These are phyloP conservation scores for Chiloscyllium plagiosum DNA, from an alignment of 2,113 vertebrate genomes.

Conservation along the genomic window DNA sequence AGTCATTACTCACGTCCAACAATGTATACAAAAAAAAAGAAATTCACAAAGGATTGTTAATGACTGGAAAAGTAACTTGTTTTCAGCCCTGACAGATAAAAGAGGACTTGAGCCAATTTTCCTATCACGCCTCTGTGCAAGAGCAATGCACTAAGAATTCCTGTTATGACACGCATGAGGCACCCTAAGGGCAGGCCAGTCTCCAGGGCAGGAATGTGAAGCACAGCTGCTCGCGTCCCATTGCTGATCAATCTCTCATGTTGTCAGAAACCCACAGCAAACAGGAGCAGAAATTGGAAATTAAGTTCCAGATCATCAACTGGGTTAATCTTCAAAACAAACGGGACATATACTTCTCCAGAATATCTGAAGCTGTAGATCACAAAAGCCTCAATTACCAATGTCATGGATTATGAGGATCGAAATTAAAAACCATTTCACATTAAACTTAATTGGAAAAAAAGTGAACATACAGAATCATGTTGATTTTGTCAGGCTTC, in stretches of 20 bases:
- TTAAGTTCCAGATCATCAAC: constrained; percentile 5
- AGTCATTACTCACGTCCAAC: neutral
- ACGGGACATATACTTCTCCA: neutral
- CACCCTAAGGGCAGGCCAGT: neutral
- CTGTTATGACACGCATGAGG: neutral
- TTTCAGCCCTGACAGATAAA: neutral
- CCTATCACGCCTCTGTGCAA: neutral
- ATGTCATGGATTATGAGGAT: neutral
- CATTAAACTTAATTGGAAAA: neutral
- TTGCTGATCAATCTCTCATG: neutral
- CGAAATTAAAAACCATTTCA: neutral
- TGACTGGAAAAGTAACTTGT: neutral
- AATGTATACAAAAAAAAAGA: neutral
- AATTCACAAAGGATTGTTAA: neutral
- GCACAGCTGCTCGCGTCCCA: neutral
- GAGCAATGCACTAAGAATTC: neutral
- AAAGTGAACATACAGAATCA: neutral
- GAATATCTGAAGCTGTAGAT: neutral
- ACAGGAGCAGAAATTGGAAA: neutral
- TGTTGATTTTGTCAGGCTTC: neutral
- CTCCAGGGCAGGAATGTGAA: neutral
- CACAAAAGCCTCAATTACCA: neutral
- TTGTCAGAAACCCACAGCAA: neutral
- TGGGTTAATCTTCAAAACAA: neutral
- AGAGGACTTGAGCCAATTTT: neutral